Percentiles rank a stretch among this genome's conserved stretches.
phyloP scores from a whole-genome alignment of 2,888 invertebrate species.

The Dendrolimus houi region DNA sequence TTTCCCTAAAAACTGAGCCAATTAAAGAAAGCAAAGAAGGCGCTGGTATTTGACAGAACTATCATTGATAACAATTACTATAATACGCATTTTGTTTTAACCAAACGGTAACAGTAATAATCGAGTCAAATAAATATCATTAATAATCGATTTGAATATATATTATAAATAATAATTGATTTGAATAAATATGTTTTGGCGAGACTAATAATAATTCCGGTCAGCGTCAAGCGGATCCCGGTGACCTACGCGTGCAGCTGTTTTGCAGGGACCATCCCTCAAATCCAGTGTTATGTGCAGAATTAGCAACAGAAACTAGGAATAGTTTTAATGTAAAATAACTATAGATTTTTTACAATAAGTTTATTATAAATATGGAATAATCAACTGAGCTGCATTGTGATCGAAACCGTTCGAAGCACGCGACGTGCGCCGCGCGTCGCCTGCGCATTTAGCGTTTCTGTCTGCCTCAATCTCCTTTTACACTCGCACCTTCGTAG shows the following conservation, averaged over 20 bases:
- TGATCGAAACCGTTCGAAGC: constrained; percentile 57
- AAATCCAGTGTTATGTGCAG: not conserved
- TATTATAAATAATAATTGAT: too few relatives aligned
- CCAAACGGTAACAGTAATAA: too few relatives aligned
- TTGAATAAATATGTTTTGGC: too few relatives aligned
- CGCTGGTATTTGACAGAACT: too few relatives aligned
- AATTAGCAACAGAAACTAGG: too few relatives aligned
- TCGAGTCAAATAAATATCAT: too few relatives aligned
- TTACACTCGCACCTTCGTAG: constrained; percentile 43
- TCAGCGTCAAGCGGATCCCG: too few relatives aligned
- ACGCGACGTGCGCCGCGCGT: constrained; percentile 18
- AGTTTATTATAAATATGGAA: constrained; percentile 59
- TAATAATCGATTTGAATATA: too few relatives aligned
- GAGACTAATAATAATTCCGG: too few relatives aligned
- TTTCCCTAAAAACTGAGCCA: constrained; percentile 1
- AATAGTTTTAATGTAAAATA: constrained; percentile 54
- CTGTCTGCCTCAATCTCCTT: constrained; percentile 40
- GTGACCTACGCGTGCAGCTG: too few relatives aligned
- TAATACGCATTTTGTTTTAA: too few relatives aligned
- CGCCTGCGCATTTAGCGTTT: constrained; percentile 31
- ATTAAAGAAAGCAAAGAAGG: not conserved
- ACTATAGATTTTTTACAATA: constrained; percentile 65
- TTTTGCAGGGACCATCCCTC: constrained; percentile 19
- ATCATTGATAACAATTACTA: too few relatives aligned
- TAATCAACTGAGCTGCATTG: constrained; percentile 75